Percentiles rank a stretch among this genome's conserved stretches.
phyloP scores from a whole-genome alignment of 1,140 invertebrate species.

The Drosophila kohkoa region DNA sequence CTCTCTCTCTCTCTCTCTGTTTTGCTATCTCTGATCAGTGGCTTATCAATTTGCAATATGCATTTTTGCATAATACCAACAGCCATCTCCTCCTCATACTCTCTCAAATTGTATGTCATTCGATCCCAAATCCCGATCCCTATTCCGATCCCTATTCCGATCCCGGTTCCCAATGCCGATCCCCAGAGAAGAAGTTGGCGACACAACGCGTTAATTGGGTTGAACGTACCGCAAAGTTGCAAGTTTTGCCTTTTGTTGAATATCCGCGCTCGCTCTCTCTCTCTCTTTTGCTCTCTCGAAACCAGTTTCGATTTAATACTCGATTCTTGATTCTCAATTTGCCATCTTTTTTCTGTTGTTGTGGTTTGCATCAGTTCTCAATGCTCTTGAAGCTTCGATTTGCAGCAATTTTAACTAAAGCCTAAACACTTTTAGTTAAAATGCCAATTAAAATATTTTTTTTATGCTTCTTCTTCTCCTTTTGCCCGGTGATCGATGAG shows the following conservation, averaged over 20 bases:
- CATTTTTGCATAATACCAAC: conserved; percentile 75
- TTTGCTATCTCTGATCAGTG: conserved; percentile 55
- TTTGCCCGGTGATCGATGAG: conserved; percentile 72
- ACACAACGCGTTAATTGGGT: conserved; percentile 77
- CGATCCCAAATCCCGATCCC: neutral
- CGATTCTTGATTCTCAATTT: too few species aligned
- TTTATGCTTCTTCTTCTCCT: conserved; percentile 31
- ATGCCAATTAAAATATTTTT: conserved; percentile 85
- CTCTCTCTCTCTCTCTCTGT: neutral
- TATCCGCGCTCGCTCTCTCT: conserved; percentile 7
- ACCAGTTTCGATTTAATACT: conserved; percentile 50
- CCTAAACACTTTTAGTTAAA: conserved; percentile 85
- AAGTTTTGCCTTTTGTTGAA: conserved; percentile 44
- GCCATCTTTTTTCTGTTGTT: conserved; percentile 1
- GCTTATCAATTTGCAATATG: conserved; percentile 77
- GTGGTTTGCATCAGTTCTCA: conserved; percentile 14
- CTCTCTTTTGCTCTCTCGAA: conserved; percentile 24
- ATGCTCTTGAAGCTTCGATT: conserved; percentile 10
- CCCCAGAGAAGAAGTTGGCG: neutral
- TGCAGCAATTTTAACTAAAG: conserved; percentile 84
- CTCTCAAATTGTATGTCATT: conserved; percentile 33
- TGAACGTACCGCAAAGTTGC: conserved; percentile 65
- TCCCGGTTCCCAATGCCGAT: too few species aligned
- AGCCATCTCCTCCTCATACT: conserved; percentile 19
- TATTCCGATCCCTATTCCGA: too few species aligned